These are phyloP conservation scores for Propithecus deckenii DNA, from an alignment of 2,797 vertebrate genomes.

Conservation along the genomic window DNA sequence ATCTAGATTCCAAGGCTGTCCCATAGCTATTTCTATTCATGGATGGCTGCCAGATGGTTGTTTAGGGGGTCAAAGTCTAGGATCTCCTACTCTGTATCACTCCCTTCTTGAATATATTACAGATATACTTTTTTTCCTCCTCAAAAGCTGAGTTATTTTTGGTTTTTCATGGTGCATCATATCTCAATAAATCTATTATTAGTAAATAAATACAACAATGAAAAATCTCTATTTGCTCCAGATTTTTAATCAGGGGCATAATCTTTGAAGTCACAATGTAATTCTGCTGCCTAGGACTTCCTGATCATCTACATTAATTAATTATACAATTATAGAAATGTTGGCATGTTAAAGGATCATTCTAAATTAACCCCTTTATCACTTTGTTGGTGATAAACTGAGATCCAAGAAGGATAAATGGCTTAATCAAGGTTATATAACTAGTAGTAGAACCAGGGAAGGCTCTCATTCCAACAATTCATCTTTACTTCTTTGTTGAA, in stretches of 20 bases:
- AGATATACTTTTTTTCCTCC: not conserved
- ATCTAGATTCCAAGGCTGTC: not conserved
- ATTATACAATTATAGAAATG: not conserved
- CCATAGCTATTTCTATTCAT: not conserved
- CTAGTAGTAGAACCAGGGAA: not conserved
- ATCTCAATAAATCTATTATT: not conserved
- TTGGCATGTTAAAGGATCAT: not conserved
- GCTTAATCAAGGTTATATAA: not conserved
- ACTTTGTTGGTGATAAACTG: not conserved
- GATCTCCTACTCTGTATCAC: not conserved
- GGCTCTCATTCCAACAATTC: not conserved
- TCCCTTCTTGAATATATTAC: not conserved
- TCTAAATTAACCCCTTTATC: not conserved
- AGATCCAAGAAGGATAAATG: not conserved
- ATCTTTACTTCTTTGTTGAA: not conserved
- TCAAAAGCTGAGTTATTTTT: not conserved
- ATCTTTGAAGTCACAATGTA: conserved; percentile 29
- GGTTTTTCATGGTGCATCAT: not conserved
- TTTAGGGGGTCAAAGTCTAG: not conserved
- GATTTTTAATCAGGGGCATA: conserved; percentile 18
- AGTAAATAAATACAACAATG: not conserved
- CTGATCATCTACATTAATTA: not conserved
- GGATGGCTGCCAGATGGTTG: not conserved
- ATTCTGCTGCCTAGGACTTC: not conserved
- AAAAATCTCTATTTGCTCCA: not conserved